Evolutionary conservation across 1,140 invertebrate genomes (phyloP), one percentile per base, ranked within the genome.

Genomic region (Sminthurinus signatus): DNA sequence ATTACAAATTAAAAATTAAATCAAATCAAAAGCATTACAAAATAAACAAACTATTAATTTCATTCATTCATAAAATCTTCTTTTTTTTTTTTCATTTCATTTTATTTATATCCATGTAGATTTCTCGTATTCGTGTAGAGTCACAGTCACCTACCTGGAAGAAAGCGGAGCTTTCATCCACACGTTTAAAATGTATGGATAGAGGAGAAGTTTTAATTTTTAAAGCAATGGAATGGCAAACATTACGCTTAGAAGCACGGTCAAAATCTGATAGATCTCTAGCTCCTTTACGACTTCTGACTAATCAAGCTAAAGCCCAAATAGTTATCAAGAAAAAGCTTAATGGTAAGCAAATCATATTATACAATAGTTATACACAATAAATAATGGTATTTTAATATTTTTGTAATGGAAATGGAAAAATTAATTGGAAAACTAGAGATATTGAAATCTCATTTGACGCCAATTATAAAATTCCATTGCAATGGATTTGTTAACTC

Each of bases 161-260:
- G 42, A 83, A 83, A 65, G 85, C 84, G 63, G 89, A 91, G 77
- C 80, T 99, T 62, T 84, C 88, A 74, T 82, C 88, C 75, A 96
- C 94, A 36, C 83, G 94, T 72, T 81, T 99, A 50, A 94, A 96
- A 79, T 93, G 96, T 75, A 81, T 86, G 10, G 83, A 87, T 52
- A 84, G 86, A 70, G 91, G 90, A 31, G 89, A 96, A 73, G 80
- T 98, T 64, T 80, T 99, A 56, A 89, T 98, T 74, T 99, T 98
- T 78, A 99, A 99, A 82, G 93, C 97, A 79, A 78, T 98, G 51
- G 88, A 93, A 74, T 99, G 96, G 96, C 93, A 98, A 79, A 95
- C 91, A 51, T 84, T 96, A 29, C 82, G 92, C 70, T 89, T 98
- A 75, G 94, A 98, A 79, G 94, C 94, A 0, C 88, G 84, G 73